Base-by-base conservation (phyloP, 2,113 vertebrate species). In the Cinclus cinclus region DNA sequence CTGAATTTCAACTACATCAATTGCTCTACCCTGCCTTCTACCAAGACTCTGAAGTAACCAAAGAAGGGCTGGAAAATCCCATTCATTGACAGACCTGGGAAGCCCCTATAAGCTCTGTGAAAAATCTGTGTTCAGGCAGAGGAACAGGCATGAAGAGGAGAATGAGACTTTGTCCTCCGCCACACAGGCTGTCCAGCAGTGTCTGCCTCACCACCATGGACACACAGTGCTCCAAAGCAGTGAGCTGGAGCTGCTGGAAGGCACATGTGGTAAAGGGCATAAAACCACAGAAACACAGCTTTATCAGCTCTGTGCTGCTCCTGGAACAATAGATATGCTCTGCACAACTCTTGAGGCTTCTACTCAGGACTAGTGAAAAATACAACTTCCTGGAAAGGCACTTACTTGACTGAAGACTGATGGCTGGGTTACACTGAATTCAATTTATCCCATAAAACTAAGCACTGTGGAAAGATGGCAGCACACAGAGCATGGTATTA, bases 111-210 rank as follows among this genome's bases (percentile, higher is more conserved):
- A 59, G 13, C 55, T 64, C 53, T 46, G 39, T 25, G 62, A 50
- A 8, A 59, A 37, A 63, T 50, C 50, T 59, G 63, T 21, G 8
- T 50, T 46, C 39, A 69, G 28, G 53, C 42, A 73, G 39, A 83
- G n/a, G 31, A 83, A 37, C 10, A 80, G 53, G 41, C 13, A 17
- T 0, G 5, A 33, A 6, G 33, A 47, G 15, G 27, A 17, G 17
- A n/a, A 18, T 0, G 10, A 37, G 70, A 4, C 22, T n/a, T 23
- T 42, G n/a, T 41, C 23, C 62, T 21, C 21, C 55, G 35, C 2
- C 0, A 1, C 19, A 35, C 7, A 17, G 0, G 1, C 28, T 71
- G 47, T 7, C 35, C 6, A 7, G 20, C 31, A 53, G 77, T 1
- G 3, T 16, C 42, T 59, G 50, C 15, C 39, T 50, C 3, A 6